Evolutionary conservation across 2,113 vertebrate species (phyloP).

Genomic region (Prionailurus bengalensis): DNA sequence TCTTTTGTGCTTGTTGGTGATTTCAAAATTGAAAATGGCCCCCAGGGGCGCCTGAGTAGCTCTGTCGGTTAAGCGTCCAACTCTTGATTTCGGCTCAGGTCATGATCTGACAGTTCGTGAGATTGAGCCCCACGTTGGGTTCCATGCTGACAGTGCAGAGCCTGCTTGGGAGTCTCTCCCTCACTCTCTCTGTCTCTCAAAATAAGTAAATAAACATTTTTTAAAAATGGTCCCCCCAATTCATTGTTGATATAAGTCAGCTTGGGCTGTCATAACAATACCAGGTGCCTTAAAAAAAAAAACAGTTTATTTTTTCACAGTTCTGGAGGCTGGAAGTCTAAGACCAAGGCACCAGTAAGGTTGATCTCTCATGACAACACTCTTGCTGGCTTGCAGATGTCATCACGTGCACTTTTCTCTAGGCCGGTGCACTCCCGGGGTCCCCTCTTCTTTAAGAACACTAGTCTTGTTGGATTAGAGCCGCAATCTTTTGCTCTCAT

Average conservation of each 20-base stretch:
- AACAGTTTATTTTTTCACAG: not conserved
- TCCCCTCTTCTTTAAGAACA: not conserved
- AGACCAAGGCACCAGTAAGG: not conserved
- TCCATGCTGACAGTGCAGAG: too few relatives aligned
- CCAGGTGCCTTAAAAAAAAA: not conserved
- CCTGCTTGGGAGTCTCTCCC: too few relatives aligned
- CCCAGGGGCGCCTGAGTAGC: not conserved
- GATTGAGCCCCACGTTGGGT: too few relatives aligned
- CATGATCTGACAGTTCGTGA: too few relatives aligned
- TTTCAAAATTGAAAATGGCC: not conserved
- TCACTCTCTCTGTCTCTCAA: too few relatives aligned
- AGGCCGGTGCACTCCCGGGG: fast-evolving
- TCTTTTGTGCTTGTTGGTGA: not conserved
- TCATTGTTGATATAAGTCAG: too few relatives aligned
- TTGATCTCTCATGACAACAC: not conserved
- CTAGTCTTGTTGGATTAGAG: not conserved
- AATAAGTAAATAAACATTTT: not conserved
- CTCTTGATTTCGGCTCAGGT: too few relatives aligned
- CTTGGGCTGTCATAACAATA: not conserved
- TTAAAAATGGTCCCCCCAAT: not conserved
- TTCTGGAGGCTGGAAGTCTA: not conserved
- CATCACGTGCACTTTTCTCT: not conserved
- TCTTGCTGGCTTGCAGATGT: not conserved
- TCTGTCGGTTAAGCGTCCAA: too few relatives aligned
- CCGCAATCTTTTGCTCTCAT: not conserved